These are phyloP conservation scores for Aphrocallistes beatrix DNA, from an alignment of 37 sponge, comb jelly and placozoan genomes.

Conservation along the genomic window DNA sequence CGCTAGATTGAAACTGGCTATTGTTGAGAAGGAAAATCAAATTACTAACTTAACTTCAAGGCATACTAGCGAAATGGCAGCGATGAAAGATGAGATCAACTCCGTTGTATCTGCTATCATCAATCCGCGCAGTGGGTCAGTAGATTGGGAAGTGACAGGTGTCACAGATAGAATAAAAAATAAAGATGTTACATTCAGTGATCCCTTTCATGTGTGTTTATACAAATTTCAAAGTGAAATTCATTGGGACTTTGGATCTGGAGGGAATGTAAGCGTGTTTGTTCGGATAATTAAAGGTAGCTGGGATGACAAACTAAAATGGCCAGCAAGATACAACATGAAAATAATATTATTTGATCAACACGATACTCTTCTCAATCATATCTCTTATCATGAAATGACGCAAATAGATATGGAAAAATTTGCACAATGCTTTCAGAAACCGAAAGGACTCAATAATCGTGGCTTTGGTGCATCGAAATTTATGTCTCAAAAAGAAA, in stretches of 20 bases:
- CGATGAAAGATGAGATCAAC: no score
- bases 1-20: no score
- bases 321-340: background rate
- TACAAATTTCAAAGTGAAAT: background rate
- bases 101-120: background rate
- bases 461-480: background rate
- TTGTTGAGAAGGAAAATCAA: no score
- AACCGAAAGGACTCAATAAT: background rate
- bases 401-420: background rate
- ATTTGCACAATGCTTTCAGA: background rate
- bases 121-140: no score
- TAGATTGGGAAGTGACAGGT: background rate
- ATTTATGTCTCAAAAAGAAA: background rate
- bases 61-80: no score
- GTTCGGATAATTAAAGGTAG: background rate
- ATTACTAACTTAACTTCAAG: no score
- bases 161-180: background rate
- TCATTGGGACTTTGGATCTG: background rate
- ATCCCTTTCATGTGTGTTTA: background rate
- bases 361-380: background rate
- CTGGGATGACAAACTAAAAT: background rate
- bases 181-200: background rate
- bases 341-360: background rate
- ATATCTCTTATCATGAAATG: background rate
- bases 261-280: background rate